These are phyloP conservation scores for Rafetus swinhoei DNA, from an alignment of 2,113 vertebrate species.

Conservation along the genomic window DNA sequence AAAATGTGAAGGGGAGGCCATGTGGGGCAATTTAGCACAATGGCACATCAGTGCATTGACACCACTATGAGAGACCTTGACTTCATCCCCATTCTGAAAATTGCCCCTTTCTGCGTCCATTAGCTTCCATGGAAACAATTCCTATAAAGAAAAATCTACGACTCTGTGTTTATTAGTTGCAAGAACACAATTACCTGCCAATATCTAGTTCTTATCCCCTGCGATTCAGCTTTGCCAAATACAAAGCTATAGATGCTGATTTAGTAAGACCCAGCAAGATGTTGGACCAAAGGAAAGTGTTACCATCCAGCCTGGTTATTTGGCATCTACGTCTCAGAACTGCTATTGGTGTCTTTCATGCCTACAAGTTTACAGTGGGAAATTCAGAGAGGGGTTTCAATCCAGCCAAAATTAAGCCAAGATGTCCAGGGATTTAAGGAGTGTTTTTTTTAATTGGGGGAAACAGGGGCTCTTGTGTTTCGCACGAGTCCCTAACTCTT, in stretches of 20 bases:
- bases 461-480: not conserved
- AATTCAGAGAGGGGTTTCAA: not conserved
- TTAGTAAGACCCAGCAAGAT: accelerated
- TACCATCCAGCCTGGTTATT: accelerated
- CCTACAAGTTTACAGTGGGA: not conserved
- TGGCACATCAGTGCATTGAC: accelerated
- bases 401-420: not conserved
- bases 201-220: not conserved
- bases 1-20: not conserved
- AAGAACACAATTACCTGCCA: not conserved
- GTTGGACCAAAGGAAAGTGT: not conserved
- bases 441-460: too few relatives aligned
- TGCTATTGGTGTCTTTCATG: not conserved
- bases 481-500: not conserved
- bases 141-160: not conserved
- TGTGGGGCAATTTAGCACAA: not conserved
- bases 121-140: not conserved
- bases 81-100: not conserved
- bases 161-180: not conserved
- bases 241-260: not conserved
- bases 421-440: not conserved
- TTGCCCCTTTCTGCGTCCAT: accelerated
- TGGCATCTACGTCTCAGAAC: not conserved
- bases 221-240: too few relatives aligned
- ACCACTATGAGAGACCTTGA: accelerated